These are phyloP conservation scores for Coluber constrictor DNA, from an alignment of 2,797 vertebrate species.

Conservation along the genomic window DNA sequence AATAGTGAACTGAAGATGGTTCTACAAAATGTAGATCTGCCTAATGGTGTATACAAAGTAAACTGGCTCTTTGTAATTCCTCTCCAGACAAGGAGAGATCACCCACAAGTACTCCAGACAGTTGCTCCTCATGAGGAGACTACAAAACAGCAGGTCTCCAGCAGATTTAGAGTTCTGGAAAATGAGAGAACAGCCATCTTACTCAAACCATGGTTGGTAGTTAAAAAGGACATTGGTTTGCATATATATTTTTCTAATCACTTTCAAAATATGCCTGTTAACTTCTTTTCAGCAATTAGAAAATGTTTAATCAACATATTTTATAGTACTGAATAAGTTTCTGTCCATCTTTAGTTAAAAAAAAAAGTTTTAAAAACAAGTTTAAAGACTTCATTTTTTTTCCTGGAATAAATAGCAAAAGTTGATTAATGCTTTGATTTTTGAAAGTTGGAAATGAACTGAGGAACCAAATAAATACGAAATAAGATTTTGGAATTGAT, in stretches of 20 bases:
- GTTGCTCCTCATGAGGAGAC: background rate
- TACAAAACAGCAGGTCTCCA: background rate
- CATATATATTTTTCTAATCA: background rate
- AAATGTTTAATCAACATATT: background rate
- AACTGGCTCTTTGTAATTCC: background rate
- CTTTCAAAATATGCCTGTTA: background rate
- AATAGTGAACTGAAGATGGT: background rate
- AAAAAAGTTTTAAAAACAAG: background rate
- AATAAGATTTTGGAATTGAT: background rate
- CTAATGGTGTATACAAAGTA: background rate
- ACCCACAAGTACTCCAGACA: background rate
- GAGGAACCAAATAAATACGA: background rate
- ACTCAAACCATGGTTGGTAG: background rate
- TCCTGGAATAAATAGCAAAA: background rate
- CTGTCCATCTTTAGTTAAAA: background rate
- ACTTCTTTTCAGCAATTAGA: background rate
- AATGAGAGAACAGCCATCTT: background rate
- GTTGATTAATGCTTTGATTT: background rate
- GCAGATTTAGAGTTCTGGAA: background rate
- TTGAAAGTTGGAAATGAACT: background rate
- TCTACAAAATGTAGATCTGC: background rate
- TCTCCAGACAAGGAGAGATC: background rate
- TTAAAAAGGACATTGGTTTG: background rate
- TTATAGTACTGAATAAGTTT: background rate
- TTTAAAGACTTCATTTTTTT: background rate